Conservation (phyloP, 2,888 invertebrate species). For the Drosophila nigritarsus region DNA sequence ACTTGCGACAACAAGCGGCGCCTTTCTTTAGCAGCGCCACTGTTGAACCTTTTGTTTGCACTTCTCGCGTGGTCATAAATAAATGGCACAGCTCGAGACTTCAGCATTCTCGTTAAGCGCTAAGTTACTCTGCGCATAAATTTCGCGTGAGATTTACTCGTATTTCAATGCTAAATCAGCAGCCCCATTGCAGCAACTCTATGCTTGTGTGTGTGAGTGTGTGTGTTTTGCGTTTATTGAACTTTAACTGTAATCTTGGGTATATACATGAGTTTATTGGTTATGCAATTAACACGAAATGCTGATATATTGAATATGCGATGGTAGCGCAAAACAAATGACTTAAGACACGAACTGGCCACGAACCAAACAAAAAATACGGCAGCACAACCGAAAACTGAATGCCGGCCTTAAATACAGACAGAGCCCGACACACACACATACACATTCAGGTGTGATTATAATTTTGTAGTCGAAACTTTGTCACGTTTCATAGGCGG, state of each 20-base stretch:
- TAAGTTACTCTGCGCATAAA: slow-evolving; percentile 50
- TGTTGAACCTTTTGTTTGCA: slow-evolving; percentile 55
- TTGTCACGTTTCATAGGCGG: slow-evolving; percentile 75
- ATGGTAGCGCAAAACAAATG: slow-evolving; percentile 56
- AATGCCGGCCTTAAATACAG: slow-evolving; percentile 40
- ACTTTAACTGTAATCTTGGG: slow-evolving; percentile 62
- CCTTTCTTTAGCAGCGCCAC: slow-evolving; percentile 32
- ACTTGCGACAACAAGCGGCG: slow-evolving; percentile 31
- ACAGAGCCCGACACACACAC: slow-evolving; percentile 11
- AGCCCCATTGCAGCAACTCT: slow-evolving; percentile 24
- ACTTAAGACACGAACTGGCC: slow-evolving; percentile 74
- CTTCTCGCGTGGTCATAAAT: slow-evolving; percentile 63
- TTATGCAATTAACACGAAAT: slow-evolving; percentile 76
- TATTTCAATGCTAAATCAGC: slow-evolving; percentile 53
- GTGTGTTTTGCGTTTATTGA: slow-evolving; percentile 71
- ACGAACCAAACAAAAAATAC: slow-evolving; percentile 38
- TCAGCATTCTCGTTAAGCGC: slow-evolving; percentile 38
- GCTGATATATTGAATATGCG: slow-evolving; percentile 36
- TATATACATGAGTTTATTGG: slow-evolving; percentile 56
- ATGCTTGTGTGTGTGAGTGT: slow-evolving; percentile 2
- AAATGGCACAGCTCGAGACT: slow-evolving; percentile 29
- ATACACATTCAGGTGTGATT: slow-evolving; percentile 22
- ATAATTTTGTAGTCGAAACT: slow-evolving; percentile 46
- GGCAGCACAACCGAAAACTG: slow-evolving; percentile 25
- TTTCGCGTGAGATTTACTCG: slow-evolving; percentile 56